These are phyloP conservation scores for Clinocottus analis DNA, from an alignment of 2,113 vertebrate genomes.

Conservation along the genomic window DNA sequence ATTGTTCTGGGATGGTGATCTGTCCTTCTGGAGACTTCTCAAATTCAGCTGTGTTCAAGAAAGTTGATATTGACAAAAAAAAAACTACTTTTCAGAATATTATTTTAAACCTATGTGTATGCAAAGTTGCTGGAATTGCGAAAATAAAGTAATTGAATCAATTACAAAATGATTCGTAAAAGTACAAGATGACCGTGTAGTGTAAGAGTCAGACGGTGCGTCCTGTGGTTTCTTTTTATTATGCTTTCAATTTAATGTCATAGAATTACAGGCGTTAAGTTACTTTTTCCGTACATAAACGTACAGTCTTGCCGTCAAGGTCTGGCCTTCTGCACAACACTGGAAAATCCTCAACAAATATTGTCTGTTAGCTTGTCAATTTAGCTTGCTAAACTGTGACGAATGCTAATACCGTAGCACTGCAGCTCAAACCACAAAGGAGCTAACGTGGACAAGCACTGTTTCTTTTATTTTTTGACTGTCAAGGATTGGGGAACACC, in stretches of 20 bases:
- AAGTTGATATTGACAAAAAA: constrained; percentile 15
- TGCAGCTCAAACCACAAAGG: neutral
- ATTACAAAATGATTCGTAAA: neutral
- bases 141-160: neutral
- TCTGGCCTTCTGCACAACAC: neutral
- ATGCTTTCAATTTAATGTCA: neutral
- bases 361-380: neutral
- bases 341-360: neutral
- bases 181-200: neutral
- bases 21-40: constrained; percentile 38
- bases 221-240: neutral
- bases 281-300: neutral
- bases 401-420: neutral
- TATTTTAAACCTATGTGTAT: neutral
- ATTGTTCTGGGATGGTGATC: constrained; percentile 72
- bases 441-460: neutral
- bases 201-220: neutral
- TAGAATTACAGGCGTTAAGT: neutral
- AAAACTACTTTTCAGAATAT: constrained; percentile 1
- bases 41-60: constrained; percentile 32
- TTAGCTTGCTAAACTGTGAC: too few species aligned
- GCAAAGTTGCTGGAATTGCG: neutral
- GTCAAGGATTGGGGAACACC: neutral
- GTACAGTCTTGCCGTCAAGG: neutral
- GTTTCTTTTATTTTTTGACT: neutral